Base-by-base conservation (phyloP, 1,140 invertebrate genomes). In the Aphelinus certus region DNA sequence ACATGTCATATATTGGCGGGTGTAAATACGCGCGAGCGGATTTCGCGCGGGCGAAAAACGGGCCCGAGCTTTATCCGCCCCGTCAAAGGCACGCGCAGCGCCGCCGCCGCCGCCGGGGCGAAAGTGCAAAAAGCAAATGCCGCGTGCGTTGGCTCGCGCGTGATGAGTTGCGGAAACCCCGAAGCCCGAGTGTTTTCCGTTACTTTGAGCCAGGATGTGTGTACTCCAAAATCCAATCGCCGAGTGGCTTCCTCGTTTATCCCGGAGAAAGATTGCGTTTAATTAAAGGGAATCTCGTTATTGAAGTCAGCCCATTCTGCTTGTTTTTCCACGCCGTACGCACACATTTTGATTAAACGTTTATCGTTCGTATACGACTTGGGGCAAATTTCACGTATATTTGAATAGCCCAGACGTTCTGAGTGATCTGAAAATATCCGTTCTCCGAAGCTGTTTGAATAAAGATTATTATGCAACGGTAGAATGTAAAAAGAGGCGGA, bases 101-200 rank as follows among this genome's bases (percentile, higher is more conserved):
- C 26, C 26, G 26, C 26, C 26, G 26, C 26, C 26, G 26, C 26
- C 26, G 26, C 26, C 26, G 58, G 48, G 73, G 73, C 71, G 77
- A 71, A 75, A 78, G 80, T 77, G 71, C 70, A 77, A 81, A 81
- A 68, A 56, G 76, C 77, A 73, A 81, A 80, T 79, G 77, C 65
- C 47, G 10, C 65, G 26, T 66, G 3, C 9, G 45, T n/a, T 45
- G 53, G 48, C 10, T 53, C 43, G 7, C 26, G 26, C 26, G 26
- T 10, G 65, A 43, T 56, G 49, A 68, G 45, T 68, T 57, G 65
- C 55, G 65, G 46, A 56, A 56, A 55, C 56, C 3, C 9, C 7
- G 7, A 7, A 7, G 43, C 9, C 6, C 7, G 48, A 68, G 42
- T 10, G 53, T 56, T 45, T 10, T 9, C 26, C 43, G 65, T 9